Evolutionary conservation across 2,113 vertebrate genomes (phyloP).

Genomic region (Phalacrocorax brasilianus): DNA sequence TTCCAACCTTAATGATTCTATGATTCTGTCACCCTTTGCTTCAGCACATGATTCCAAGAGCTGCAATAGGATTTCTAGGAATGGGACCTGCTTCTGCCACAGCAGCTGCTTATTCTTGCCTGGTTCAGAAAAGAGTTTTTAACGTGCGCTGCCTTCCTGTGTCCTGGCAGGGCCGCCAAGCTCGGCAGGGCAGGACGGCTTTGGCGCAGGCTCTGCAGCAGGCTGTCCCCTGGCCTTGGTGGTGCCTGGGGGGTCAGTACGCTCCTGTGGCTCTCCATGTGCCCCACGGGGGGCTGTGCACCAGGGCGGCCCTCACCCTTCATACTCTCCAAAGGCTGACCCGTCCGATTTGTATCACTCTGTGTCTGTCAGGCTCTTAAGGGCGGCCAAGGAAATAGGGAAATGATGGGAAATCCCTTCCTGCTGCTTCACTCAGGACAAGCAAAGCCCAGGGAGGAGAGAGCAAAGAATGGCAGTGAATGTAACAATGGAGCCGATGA

Average conservation of each 20-base stretch:
- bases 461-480: accelerated
- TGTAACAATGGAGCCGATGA: not conserved
- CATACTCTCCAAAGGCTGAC: not conserved
- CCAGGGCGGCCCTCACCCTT: not conserved
- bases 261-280: not conserved
- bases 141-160: not conserved
- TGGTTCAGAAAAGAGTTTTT: not conserved
- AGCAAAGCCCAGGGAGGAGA: not conserved
- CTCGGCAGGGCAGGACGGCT: not conserved
- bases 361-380: accelerated
- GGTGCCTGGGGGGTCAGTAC: not conserved
- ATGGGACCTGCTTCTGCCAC: not conserved
- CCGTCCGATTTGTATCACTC: accelerated
- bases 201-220: not conserved
- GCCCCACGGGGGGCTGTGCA: not conserved
- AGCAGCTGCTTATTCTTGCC: not conserved
- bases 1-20: no score
- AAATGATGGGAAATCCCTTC: not conserved
- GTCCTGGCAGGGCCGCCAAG: not conserved
- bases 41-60: not conserved
- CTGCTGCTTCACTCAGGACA: not conserved
- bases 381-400: not conserved
- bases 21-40: not conserved
- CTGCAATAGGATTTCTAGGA: not conserved
- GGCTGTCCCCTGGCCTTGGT: no score